Evolutionary conservation across 2,113 vertebrate species (phyloP).

Genomic region (Lepus americanus): DNA sequence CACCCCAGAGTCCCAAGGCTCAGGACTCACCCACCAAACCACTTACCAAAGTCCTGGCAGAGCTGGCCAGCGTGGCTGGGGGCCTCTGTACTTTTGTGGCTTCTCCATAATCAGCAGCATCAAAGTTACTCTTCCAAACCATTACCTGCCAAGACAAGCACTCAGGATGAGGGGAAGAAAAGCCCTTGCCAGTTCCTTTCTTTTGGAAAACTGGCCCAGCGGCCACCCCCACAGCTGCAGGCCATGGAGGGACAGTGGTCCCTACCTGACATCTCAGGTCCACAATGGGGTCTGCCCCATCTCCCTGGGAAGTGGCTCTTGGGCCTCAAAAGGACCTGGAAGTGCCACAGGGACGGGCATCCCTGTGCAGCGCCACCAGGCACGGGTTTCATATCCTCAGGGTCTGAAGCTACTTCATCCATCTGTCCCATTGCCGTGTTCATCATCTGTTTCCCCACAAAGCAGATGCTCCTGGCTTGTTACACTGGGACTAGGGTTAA

Average conservation of each 20-base stretch:
- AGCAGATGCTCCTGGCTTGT: not conserved
- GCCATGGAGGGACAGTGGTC: not conserved
- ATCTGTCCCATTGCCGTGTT: not conserved
- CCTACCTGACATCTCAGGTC: not conserved
- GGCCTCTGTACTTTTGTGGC: slow-evolving; percentile 82
- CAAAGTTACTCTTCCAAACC: slow-evolving; percentile 98
- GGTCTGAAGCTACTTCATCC: not conserved
- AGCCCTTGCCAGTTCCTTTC: not conserved
- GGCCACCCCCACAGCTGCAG: not conserved
- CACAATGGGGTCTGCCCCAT: not conserved
- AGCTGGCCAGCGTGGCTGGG: slow-evolving; percentile 67
- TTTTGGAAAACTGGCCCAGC: not conserved
- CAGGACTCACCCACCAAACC: not conserved
- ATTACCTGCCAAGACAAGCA: slow-evolving; percentile 90
- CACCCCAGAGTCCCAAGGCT: not conserved
- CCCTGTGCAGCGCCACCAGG: not conserved
- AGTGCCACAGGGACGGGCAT: not conserved
- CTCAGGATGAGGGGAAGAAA: not conserved
- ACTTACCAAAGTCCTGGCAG: slow-evolving; percentile 79
- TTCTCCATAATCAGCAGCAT: slow-evolving; percentile 86
- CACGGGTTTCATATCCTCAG: not conserved
- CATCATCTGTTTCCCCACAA: not conserved
- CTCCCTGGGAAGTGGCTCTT: not conserved
- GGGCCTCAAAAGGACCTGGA: not conserved
- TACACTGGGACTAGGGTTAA: not conserved